Evolutionary conservation across 2,113 vertebrate species (phyloP).

Genomic region (Murina feae): DNA sequence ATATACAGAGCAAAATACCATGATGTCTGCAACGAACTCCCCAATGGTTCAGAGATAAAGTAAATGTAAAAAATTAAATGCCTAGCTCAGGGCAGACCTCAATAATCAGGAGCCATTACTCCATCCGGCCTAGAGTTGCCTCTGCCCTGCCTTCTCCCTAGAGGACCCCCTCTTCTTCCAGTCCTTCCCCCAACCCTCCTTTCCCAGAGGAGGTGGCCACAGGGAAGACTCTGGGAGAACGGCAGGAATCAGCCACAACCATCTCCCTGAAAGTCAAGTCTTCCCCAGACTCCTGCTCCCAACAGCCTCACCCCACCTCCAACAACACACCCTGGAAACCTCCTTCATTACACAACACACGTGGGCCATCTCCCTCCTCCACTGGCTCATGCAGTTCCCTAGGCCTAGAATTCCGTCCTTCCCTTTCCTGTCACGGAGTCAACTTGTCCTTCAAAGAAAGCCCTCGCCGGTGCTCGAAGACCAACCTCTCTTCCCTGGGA

Average conservation of each 20-base stretch:
- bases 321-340: neutral
- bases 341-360: neutral
- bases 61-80: neutral
- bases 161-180: neutral
- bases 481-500: neutral
- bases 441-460: neutral
- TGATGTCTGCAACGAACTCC: neutral
- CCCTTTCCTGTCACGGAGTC: neutral
- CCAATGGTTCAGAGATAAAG: neutral
- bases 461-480: neutral
- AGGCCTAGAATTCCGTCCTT: neutral
- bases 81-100: neutral
- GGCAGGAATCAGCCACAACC: neutral
- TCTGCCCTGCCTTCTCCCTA: neutral
- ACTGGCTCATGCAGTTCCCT: neutral
- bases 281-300: neutral
- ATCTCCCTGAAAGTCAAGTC: neutral
- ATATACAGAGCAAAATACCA: neutral
- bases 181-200: neutral
- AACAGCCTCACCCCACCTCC: neutral
- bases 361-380: neutral
- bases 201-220: neutral
- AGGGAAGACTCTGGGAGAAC: neutral
- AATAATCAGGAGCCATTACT: neutral
- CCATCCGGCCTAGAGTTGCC: neutral